phyloP scores from a whole-genome alignment of 2,113 vertebrate species.

The Semnornis frantzii region DNA sequence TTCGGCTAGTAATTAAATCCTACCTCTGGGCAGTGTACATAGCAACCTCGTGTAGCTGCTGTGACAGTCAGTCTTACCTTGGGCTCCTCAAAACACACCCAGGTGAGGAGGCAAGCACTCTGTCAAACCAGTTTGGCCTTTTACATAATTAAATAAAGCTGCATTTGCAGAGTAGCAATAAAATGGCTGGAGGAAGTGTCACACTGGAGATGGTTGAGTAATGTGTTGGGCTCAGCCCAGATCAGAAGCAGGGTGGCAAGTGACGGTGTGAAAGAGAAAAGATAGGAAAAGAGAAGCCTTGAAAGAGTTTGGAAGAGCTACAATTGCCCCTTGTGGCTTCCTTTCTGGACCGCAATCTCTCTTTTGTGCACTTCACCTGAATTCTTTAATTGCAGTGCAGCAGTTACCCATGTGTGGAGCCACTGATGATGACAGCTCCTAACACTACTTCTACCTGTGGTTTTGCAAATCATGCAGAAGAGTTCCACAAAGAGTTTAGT shows the following conservation, averaged over 20 bases:
- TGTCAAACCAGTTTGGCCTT: slow-evolving; percentile 33
- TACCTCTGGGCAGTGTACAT: slow-evolving; percentile 17
- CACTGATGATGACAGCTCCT: background rate
- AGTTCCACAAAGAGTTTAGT: background rate
- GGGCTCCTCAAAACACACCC: slow-evolving; percentile 32
- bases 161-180: background rate
- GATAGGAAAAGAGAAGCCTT: background rate
- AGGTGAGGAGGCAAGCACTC: background rate
- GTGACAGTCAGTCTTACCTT: slow-evolving; percentile 7
- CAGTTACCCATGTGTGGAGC: background rate
- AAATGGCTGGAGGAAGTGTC: background rate
- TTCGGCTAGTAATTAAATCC: slow-evolving; percentile 52
- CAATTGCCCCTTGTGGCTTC: background rate
- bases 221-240: background rate
- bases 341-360: background rate
- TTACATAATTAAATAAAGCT: slow-evolving; percentile 1
- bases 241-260: background rate
- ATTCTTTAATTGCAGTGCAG: background rate
- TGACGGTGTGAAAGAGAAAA: background rate
- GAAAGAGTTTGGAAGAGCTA: background rate
- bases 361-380: rapidly evolving
- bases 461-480: background rate
- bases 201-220: background rate
- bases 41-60: background rate
- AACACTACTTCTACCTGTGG: rapidly evolving